phyloP scores from a whole-genome alignment of 2,888 invertebrate species.

The Seladonia tumulorum region DNA sequence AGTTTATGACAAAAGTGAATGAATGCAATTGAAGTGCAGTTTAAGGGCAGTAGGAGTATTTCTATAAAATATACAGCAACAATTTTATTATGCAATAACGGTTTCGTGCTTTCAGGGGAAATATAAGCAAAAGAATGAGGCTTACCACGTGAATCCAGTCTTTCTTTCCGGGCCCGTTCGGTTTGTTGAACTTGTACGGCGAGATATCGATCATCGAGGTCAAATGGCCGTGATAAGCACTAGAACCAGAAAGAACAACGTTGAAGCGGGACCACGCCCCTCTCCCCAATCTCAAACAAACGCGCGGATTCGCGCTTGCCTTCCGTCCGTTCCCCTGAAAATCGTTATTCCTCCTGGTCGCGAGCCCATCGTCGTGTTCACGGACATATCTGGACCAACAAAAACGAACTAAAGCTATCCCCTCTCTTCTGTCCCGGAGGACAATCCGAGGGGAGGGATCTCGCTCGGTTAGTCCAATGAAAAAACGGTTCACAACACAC shows the following conservation, averaged over 20 bases:
- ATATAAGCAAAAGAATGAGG: too few species aligned
- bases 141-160: conserved; percentile 95
- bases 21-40: too few species aligned
- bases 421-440: background rate
- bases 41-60: too few species aligned
- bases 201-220: conserved; percentile 98
- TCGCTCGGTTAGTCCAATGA: background rate
- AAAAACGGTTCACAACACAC: conserved; percentile 18
- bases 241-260: conserved; percentile 84
- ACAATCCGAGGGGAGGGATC: background rate
- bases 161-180: conserved; percentile 92
- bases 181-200: conserved; percentile 98
- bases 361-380: background rate
- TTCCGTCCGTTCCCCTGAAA: conserved; percentile 3
- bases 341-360: background rate
- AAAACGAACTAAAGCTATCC: conserved; percentile 5
- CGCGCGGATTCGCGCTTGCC: background rate
- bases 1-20: too few species aligned
- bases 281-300: background rate
- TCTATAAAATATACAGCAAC: too few species aligned
- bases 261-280: conserved; percentile 20
- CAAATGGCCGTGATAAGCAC: conserved; percentile 99
- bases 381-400: background rate
- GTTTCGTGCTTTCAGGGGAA: too few species aligned
- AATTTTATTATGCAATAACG: too few species aligned